Evolutionary conservation across 2,113 vertebrate genomes (phyloP), one percentile per base, ranked within the genome.

Genomic region (Hydropotes inermis): DNA sequence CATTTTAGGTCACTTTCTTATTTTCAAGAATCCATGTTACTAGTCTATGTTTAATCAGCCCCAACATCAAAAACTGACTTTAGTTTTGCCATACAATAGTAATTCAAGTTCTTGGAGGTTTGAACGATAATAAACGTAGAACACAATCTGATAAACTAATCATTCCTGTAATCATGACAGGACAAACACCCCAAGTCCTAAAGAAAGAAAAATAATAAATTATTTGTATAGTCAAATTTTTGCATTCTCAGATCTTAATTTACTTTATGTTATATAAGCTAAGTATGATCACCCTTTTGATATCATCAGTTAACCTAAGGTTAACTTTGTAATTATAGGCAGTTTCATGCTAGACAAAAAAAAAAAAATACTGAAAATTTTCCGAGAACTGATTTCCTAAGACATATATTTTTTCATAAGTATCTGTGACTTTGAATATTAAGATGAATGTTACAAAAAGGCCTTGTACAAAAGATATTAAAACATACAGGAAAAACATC

Each of bases 241-340:
- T 94, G 52, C 88, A 96, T 85, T 88, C 17, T 90, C 45, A 97
- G 33, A 96, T 88, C 95, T 96, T 93, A 92, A 81, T 61, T 92
- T 79, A 52, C 25, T 95, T 87, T 78, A 90, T n/a, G 5, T 74
- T 92, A 92, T 54, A 85, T 93, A 52, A 67, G 57, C 2, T 81
- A 97, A 57, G 4, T 54, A 16, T 78, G 94, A 91, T 52, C 21
- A 93, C 39, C 25, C 12, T 81, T 92, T 81, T 91, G 5, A n/a
- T 85, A 87, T 52, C 10, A 89, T 78, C 64, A 67, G 52, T 76
- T 93, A 81, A 90, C 1, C 19, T 84, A 94, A 87, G 43, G 90
- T 79, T 84, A 95, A 97, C 21, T 81, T 81, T 17, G 87, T n/a
- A 94, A 94, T 88, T 84, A 96, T 21, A 95, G 58, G 58, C 55